phyloP scores from a whole-genome alignment of 2,113 vertebrate genomes.

The Pseudorasbora parva region DNA sequence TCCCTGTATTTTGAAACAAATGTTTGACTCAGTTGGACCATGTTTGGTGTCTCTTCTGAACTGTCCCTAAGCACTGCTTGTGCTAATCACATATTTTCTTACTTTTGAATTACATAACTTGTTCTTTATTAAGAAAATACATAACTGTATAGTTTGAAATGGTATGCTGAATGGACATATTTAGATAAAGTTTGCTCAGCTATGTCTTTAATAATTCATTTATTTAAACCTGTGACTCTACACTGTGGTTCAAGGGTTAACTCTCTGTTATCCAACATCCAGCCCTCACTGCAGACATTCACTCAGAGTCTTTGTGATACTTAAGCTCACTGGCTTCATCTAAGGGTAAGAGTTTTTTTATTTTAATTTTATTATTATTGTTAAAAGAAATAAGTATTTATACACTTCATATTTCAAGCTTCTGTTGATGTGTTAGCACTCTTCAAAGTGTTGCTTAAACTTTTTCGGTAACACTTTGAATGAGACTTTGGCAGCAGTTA shows the following conservation, averaged over 20 bases:
- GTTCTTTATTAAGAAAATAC: not conserved
- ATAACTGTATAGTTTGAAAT: not conserved
- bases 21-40: no score
- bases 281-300: not conserved
- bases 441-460: not conserved
- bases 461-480: not conserved
- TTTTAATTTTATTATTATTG: not conserved
- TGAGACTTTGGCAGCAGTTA: no score
- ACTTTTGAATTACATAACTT: not conserved
- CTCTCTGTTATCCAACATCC: not conserved
- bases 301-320: not conserved
- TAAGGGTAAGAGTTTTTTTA: not conserved
- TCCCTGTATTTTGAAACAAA: no score
- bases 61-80: no score
- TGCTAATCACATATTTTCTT: no score
- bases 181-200: not conserved
- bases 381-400: not conserved
- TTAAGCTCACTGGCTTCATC: constrained; percentile 1
- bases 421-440: not conserved
- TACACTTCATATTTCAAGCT: not conserved
- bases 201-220: constrained; percentile 6
- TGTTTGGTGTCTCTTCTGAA: no score
- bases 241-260: constrained; percentile 9
- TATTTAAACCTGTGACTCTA: not conserved
- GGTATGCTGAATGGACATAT: not conserved